Base-by-base conservation (phyloP, 2,888 invertebrate genomes). In the Erebia palarica region DNA sequence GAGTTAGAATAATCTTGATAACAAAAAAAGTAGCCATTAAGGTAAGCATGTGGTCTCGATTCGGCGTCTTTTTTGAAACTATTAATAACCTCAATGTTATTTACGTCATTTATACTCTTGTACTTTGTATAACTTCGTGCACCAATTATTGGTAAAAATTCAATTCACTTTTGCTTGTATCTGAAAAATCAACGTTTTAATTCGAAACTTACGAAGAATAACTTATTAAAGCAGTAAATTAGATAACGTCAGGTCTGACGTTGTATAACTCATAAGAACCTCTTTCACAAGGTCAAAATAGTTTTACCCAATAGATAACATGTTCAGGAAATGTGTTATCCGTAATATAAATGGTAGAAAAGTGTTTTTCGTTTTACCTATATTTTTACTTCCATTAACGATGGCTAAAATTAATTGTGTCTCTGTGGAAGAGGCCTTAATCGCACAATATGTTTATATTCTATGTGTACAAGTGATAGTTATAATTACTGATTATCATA, bases 361-460 rank as follows among this genome's bases (percentile, higher is more conserved):
- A 13, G 47, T 47, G 36, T 36, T 27, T 8, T 36, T 36, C n/a
- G 42, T 42, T 10, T 44, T 42, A 1, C 11, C 18, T 57, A 0
- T 59, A 14, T 9, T 49, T 63, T 21, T 2, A 21, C 14, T 21
- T 47, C 11, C 14, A 16, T 59, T 42, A 18, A 36, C 36, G 36
- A 18, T 60, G 8, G n/a, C 10, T 44, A 61, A 57, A 65, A 65
- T 66, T 57, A 1, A n/a, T 55, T 55, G 18, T 42, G 57, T 57
- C 59, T 57, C n/a, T 10, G 59, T 59, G 67, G 11, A 49, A 67
- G 67, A 67, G 67, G 44, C 27, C 27, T 59, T 65, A 9, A 58
- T 65, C 73, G 73, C 73, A 73, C 73, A 73, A 73, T 73, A 65
- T 55, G 18, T 69, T 53, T 64, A 69, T 59, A 67, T 67, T 47